These are phyloP conservation scores for Heliconius charithonia DNA, from an alignment of 2,888 invertebrate species.

Conservation along the genomic window DNA sequence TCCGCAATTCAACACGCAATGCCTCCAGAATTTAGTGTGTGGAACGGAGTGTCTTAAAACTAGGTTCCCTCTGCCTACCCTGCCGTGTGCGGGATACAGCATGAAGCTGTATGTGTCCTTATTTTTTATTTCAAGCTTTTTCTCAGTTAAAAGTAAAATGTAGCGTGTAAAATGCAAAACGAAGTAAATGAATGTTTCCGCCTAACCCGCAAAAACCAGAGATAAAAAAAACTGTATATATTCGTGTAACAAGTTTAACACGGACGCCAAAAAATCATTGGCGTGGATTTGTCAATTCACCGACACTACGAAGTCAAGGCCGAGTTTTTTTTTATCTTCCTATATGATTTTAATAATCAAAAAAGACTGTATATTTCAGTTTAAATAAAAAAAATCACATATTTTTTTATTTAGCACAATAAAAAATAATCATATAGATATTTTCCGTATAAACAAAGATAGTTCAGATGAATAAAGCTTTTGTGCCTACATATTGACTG, in stretches of 20 bases:
- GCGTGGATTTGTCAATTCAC: not conserved
- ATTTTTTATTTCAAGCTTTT: not conserved
- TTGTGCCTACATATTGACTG: constrained; percentile 8
- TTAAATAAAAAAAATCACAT: not conserved
- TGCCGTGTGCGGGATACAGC: too few relatives aligned
- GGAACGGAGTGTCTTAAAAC: too few relatives aligned
- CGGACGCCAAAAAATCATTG: not conserved
- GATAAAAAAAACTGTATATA: not conserved
- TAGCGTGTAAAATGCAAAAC: not conserved
- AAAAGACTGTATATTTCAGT: not conserved
- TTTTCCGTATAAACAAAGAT: constrained; percentile 11
- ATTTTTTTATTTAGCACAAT: not conserved
- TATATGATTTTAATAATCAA: not conserved
- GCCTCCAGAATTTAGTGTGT: too few relatives aligned
- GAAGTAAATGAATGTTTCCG: not conserved
- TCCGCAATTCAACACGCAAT: too few relatives aligned
- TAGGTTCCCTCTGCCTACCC: too few relatives aligned
- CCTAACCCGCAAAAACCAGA: not conserved
- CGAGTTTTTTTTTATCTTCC: not conserved
- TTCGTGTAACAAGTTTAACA: not conserved
- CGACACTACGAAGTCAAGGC: not conserved
- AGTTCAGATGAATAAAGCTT: constrained; percentile 5
- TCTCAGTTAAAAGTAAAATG: not conserved
- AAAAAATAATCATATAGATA: not conserved
- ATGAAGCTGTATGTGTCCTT: too few relatives aligned